phyloP scores from a whole-genome alignment of 2,888 invertebrate species.

The Trachelus tabidus region DNA sequence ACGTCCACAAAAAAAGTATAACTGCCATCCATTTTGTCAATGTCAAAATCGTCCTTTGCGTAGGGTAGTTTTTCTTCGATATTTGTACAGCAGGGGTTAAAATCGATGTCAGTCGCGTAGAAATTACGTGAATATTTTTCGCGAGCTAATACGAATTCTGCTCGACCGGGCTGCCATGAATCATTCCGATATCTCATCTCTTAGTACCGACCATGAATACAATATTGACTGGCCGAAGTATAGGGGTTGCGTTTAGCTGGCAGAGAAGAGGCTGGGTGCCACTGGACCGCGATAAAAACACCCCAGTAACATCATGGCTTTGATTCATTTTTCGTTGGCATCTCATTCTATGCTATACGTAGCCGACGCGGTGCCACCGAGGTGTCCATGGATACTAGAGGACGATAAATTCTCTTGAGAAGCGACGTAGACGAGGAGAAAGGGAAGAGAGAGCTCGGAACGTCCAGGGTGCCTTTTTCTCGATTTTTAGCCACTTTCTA shows the following conservation, averaged over 20 bases:
- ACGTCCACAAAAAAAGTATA: background rate
- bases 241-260: background rate
- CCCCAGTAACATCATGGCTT: conserved; percentile 1
- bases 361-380: background rate
- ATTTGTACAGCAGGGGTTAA: background rate
- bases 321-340: background rate
- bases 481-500: background rate
- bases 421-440: background rate
- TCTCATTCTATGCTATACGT: background rate
- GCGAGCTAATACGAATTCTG: conserved; percentile 44
- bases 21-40: background rate
- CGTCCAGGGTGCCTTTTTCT: background rate
- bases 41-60: background rate
- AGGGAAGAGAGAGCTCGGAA: background rate
- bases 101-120: background rate
- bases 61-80: background rate
- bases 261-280: background rate
- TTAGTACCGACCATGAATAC: conserved; percentile 54
- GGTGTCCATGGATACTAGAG: background rate
- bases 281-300: conserved; percentile 42
- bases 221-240: conserved; percentile 42
- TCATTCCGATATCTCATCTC: conserved; percentile 45
- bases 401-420: background rate
- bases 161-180: conserved; percentile 36
- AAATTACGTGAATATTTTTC: conserved; percentile 27